Evolutionary conservation across 2,888 invertebrate species (phyloP).

Genomic region (Mactromeris polynyma): DNA sequence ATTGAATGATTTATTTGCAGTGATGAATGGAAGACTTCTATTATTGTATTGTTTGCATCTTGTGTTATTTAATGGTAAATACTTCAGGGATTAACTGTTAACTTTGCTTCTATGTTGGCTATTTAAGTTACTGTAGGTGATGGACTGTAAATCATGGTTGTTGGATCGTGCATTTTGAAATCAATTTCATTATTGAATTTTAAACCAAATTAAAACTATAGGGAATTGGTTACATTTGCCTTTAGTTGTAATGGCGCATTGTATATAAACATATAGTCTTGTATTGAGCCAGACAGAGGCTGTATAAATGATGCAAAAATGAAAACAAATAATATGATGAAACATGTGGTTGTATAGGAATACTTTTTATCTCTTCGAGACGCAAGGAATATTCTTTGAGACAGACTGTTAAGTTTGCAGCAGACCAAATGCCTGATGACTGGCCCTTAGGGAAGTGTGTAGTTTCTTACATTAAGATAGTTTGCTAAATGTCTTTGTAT

Average conservation of each 20-base stretch:
- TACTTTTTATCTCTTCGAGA: neutral
- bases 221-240: neutral
- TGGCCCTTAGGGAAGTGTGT: neutral
- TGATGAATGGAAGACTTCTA: neutral
- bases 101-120: neutral
- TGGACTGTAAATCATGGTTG: neutral
- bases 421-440: conserved; percentile 9
- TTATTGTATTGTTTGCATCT: neutral
- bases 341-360: neutral
- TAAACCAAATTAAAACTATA: neutral
- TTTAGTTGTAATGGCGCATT: neutral
- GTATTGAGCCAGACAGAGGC: neutral
- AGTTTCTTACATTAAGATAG: neutral
- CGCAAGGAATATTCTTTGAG: neutral
- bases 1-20: neutral
- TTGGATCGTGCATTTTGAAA: neutral
- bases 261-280: neutral
- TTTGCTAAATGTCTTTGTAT: neutral
- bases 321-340: neutral
- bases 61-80: neutral
- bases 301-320: conserved; percentile 3
- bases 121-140: neutral
- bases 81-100: neutral
- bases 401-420: neutral
- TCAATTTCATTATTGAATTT: neutral